Evolutionary conservation across 2,888 invertebrate species (phyloP), one percentile per base, ranked within the genome.

Genomic region (Caenorhabditis sinica): DNA sequence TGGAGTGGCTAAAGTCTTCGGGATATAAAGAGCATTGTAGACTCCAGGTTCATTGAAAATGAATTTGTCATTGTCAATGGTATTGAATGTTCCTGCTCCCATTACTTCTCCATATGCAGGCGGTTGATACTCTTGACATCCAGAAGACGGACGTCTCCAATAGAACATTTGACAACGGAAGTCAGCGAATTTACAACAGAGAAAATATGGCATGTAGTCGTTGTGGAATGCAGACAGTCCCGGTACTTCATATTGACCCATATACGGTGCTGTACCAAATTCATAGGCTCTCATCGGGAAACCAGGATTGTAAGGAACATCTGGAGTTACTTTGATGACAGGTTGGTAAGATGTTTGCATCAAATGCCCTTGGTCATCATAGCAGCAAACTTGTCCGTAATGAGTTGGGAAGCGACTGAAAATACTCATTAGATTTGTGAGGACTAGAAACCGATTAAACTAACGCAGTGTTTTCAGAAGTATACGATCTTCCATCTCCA

Each of bases 31-130:
- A 85, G 97, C 93, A 0, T 96, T 96, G 92, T 96, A 98, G 93
- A 97, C 97, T 83, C 96, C 96, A 93, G 96, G 96, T 43, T 97
- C 97, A 91, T 97, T 97, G 94, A 98, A 97, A 0, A 97, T 97
- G 93, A 97, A 98, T 82, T 95, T 95, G 45, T 96, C 94, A 87
- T 96, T 96, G 92, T 98, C 97, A 93, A 97, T 97, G 0, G 97
- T 97, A 28, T 96, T 95, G 86, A 98, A 95, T 93, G 98, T 97
- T 0, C 97, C 97, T 93, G 97, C 97, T 25, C 98, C 98, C 92
- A 96, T 97, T 40, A 96, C 96, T 28, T 96, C 95, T 88, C 91
- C 95, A 0, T 97, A 95, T 61, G 95, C 96, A 0, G 98, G 97
- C 0, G 97, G 95, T 93, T 96, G 96, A 93, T 98, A 99, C 4